A percentile compares a stretch with the other conserved stretches of the same genome.
Conservation (phyloP, 2,888 invertebrate species). For the Lepidocyrtinus sp. region DNA sequence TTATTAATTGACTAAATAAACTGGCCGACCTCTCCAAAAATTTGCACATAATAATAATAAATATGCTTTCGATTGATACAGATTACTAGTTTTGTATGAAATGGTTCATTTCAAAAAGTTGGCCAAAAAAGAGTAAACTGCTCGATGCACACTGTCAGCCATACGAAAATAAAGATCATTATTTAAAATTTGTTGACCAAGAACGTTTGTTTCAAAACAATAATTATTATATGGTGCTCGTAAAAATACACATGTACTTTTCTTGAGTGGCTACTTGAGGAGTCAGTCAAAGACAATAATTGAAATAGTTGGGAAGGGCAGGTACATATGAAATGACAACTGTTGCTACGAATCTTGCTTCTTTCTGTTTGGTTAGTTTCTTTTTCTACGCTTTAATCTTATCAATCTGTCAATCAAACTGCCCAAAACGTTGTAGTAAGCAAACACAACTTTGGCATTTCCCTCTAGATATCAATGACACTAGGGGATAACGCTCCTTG, state of each 20-base stretch:
- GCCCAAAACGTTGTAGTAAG: background rate
- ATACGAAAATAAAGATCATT: too few relatives aligned
- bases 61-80: background rate
- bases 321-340: conserved; percentile 21
- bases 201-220: conserved; percentile 34
- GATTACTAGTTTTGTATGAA: background rate
- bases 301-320: conserved; percentile 57
- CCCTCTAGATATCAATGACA: too few relatives aligned
- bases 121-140: too few relatives aligned
- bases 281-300: conserved; percentile 28
- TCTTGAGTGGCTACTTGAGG: too few relatives aligned
- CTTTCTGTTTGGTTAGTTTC: conserved; percentile 30
- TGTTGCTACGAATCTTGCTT: too few relatives aligned
- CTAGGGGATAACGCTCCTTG: conserved; percentile 22
- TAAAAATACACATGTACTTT: too few relatives aligned
- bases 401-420: conserved; percentile 57
- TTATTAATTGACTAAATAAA: conserved; percentile 54
- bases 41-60: conserved; percentile 22
- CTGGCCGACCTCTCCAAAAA: conserved; percentile 23
- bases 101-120: conserved; percentile 29
- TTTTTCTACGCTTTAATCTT: conserved; percentile 50
- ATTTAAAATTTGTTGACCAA: background rate
- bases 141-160: too few relatives aligned
- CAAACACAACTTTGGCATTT: conserved; percentile 44
- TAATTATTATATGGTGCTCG: conserved; percentile 11